Evolutionary conservation across 2,797 vertebrate species (phyloP), one percentile per base, ranked within the genome.

Genomic region (Spinus olivaceus): DNA sequence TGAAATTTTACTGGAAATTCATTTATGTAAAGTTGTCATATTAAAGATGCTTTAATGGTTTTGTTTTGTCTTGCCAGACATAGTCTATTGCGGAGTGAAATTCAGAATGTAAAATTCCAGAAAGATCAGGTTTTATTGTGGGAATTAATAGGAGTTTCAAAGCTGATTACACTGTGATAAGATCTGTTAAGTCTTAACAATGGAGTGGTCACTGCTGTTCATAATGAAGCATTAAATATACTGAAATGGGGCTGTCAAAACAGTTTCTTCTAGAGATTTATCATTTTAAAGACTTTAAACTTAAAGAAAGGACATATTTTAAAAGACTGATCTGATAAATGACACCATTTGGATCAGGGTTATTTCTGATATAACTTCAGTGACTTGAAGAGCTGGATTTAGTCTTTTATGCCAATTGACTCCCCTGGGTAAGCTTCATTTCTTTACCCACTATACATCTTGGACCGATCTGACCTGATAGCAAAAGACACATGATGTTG

Each of bases 401-500:
- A 88, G 83, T 88, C 74, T 95, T 86, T 85, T 88, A 92, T 96
- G 90, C 90, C 95, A 91, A 56, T 92, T 94, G 95, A 77, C 30
- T 96, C 92, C 90, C 94, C 56, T 94, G 92, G 88, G 91, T 94
- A 94, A 94, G 88, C 94, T 93, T 93, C 74, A 81, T 96, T 97
- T 92, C 96, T 95, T 91, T 94, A 64, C 77, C 66, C 42, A 2
- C 80, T 92, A n/a, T 94, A 86, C 90, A 84, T 94, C 87, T 94
- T 92, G 87, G 83, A 90, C 83, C 32, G 0, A 90, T 95, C 88
- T 96, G 90, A 97, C 91, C 94, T 92, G 88, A 92, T 96, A 96
- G 88, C 88, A 94, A 91, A 96, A 96, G 95, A 91, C 94, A 94
- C 91, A 96, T 96, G 93, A 92, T 88, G 94, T 86, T 93, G 87